These are phyloP conservation scores for Ciconia boyciana DNA, from an alignment of 2,113 vertebrate genomes.

Conservation along the genomic window DNA sequence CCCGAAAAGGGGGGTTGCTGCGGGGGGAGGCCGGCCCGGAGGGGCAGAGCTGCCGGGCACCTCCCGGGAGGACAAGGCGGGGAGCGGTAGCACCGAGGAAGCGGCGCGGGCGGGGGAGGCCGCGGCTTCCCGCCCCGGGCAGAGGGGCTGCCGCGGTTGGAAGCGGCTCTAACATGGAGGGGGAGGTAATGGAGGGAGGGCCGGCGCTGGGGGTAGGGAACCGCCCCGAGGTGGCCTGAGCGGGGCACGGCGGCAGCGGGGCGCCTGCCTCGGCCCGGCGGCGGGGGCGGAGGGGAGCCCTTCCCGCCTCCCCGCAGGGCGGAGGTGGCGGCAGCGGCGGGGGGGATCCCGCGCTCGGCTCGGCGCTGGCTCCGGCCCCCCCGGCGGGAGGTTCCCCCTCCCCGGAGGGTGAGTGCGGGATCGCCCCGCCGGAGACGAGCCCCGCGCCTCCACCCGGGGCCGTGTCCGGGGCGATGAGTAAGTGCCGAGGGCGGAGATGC, in stretches of 20 bases:
- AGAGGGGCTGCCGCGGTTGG: not conserved
- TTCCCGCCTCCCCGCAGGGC: not conserved
- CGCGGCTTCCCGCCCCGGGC: not conserved
- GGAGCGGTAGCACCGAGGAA: not conserved
- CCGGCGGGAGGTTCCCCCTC: not conserved
- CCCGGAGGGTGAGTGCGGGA: not conserved
- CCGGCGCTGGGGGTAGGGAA: not conserved
- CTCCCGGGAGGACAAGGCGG: not conserved
- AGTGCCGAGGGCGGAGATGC: not conserved
- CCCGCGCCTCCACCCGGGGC: not conserved
- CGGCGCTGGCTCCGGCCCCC: not conserved
- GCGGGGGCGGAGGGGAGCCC: not conserved
- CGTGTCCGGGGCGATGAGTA: not conserved
- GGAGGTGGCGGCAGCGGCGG: not conserved
- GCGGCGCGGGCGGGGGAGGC: not conserved
- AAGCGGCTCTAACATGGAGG: not conserved
- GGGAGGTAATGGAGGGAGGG: not conserved
- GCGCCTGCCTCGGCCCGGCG: not conserved
- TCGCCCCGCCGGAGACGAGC: not conserved
- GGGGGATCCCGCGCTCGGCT: not conserved
- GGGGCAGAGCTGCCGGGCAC: not conserved
- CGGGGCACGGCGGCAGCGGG: not conserved
- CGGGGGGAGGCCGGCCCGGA: not conserved
- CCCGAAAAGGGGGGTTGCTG: not conserved
- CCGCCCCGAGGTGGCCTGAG: conserved; percentile 14